A percentile compares a stretch with the other conserved stretches of the same genome.
Conservation (phyloP, 2,888 invertebrate genomes). For the Dynastes hyllus region DNA sequence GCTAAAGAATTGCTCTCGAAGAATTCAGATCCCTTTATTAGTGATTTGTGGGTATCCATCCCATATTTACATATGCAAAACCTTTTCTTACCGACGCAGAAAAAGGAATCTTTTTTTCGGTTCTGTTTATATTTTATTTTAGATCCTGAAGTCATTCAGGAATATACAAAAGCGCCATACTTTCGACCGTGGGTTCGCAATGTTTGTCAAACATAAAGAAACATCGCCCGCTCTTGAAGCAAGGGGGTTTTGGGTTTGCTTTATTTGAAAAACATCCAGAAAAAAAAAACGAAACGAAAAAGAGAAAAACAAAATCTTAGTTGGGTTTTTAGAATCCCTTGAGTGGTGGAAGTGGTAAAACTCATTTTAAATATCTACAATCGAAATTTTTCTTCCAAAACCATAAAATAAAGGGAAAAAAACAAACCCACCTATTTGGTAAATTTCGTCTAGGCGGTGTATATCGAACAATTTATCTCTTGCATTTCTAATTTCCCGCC, state of each 20-base stretch:
- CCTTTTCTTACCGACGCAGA: not conserved
- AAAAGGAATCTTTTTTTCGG: not conserved
- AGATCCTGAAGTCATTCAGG: not conserved
- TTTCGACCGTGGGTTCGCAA: not conserved
- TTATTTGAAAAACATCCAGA: conserved; percentile 10
- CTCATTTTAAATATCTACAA: not conserved
- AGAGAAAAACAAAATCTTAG: not conserved
- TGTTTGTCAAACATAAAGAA: conserved; percentile 23
- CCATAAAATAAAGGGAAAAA: too few species aligned
- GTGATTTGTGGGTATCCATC: too few species aligned
- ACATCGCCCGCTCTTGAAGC: not conserved
- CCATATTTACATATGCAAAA: too few species aligned
- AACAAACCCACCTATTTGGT: too few species aligned
- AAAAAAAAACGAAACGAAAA: too few species aligned
- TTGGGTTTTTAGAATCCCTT: not conserved
- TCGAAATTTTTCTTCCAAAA: not conserved
- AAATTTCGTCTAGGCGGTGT: too few species aligned
- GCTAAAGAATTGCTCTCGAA: too few species aligned
- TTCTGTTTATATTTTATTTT: not conserved
- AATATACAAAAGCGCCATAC: not conserved
- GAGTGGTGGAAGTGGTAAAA: not conserved
- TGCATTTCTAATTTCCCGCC: not conserved
- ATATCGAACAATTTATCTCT: not conserved
- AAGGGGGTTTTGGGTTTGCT: not conserved
- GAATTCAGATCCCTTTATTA: too few species aligned